Conservation (phyloP, 2,797 vertebrate species). For the Streptopelia turtur region DNA sequence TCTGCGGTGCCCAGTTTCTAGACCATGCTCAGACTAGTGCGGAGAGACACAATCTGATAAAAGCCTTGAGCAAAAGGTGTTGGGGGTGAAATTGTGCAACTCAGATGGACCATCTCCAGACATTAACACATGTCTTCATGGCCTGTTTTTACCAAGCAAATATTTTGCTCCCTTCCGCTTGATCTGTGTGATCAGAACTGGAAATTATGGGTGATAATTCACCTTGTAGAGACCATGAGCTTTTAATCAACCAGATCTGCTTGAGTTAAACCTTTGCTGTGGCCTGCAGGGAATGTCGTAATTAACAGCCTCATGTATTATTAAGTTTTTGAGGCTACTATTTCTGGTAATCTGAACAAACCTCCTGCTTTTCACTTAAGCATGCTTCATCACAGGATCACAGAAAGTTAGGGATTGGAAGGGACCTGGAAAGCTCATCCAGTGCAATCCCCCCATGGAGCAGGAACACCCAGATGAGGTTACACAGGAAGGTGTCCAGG, state of each 20-base stretch:
- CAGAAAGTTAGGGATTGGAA: too few relatives aligned
- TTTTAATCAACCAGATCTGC: not conserved
- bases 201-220: not conserved
- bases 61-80: not conserved
- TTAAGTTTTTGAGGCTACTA: too few relatives aligned
- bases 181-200: not conserved
- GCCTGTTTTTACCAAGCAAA: not conserved
- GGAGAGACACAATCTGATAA: conserved; percentile 40
- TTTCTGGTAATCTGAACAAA: not conserved
- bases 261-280: not conserved
- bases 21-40: not conserved
- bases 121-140: not conserved
- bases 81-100: conserved; percentile 44
- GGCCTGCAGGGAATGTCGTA: not conserved
- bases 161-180: not conserved
- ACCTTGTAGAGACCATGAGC: not conserved
- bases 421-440: too few relatives aligned
- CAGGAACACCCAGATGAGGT: too few relatives aligned
- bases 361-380: not conserved
- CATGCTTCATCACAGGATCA: too few relatives aligned
- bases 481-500: too few relatives aligned
- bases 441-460: too few relatives aligned
- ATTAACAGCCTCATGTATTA: not conserved
- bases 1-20: not conserved
- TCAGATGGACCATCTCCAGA: conserved; percentile 18